Conservation (phyloP, 2,113 vertebrate genomes). For the Epinephelus moara region DNA sequence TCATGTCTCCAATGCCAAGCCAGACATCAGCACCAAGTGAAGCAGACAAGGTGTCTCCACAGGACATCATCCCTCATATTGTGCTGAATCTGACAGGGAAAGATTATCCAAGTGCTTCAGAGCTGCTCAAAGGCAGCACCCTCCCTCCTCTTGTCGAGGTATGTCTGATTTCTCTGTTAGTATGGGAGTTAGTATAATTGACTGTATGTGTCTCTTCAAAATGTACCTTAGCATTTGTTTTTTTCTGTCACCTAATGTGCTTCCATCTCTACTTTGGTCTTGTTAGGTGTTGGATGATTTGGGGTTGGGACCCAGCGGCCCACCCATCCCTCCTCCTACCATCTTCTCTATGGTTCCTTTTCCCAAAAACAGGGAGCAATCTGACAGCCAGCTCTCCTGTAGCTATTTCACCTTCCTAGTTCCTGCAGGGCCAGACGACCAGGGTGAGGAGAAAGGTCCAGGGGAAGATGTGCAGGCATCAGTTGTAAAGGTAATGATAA, state of each 20-base stretch:
- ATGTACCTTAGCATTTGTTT: neutral
- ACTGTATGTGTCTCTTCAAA: neutral
- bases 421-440: conserved; percentile 44
- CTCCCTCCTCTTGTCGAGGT: conserved; percentile 87
- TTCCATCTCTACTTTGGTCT: neutral
- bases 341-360: conserved; percentile 87
- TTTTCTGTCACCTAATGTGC: conserved; percentile 9
- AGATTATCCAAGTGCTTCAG: conserved; percentile 51
- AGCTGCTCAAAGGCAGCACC: conserved; percentile 75
- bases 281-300: conserved; percentile 88
- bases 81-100: conserved; percentile 75
- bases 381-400: conserved; percentile 37
- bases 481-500: conserved; percentile 78
- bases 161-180: neutral
- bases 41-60: conserved; percentile 43
- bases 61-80: conserved; percentile 83
- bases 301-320: conserved; percentile 85
- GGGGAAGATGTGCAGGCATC: conserved; percentile 36
- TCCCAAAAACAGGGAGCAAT: conserved; percentile 75
- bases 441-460: conserved; percentile 71
- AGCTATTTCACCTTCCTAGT: conserved; percentile 85
- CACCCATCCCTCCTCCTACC: conserved; percentile 82
- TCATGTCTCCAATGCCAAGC: conserved; percentile 27
- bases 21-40: conserved; percentile 52
- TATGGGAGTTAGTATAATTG: neutral